Percentiles rank a stretch among this genome's conserved stretches.
These are phyloP conservation scores for Tribolium freemani DNA, from an alignment of 2,888 invertebrate species.

Conservation along the genomic window DNA sequence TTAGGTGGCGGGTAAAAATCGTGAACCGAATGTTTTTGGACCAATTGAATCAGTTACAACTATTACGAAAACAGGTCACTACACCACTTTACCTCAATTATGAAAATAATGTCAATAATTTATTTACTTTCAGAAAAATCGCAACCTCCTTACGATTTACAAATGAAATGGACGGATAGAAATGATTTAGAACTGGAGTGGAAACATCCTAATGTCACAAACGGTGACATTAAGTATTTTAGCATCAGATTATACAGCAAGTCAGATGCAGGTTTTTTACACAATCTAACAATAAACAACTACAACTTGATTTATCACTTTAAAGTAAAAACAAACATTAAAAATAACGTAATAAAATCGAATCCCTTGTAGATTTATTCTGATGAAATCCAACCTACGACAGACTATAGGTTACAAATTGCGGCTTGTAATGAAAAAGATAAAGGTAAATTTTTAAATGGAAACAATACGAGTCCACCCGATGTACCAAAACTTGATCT, in stretches of 20 bases:
- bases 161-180: background rate
- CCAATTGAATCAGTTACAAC: background rate
- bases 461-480: constrained; percentile 10
- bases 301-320: constrained; percentile 11
- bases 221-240: constrained; percentile 10
- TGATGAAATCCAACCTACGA: background rate
- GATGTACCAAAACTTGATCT: constrained; percentile 12
- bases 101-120: background rate
- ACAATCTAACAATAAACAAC: background rate
- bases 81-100: no score
- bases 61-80: background rate
- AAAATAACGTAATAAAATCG: background rate
- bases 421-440: background rate
- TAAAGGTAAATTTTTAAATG: background rate
- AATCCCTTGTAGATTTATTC: background rate
- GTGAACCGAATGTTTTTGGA: background rate
- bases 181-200: constrained; percentile 8
- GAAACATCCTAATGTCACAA: constrained; percentile 26
- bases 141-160: constrained; percentile 15
- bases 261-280: background rate
- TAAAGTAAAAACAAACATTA: background rate
- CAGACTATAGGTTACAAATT: background rate
- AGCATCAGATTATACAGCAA: background rate
- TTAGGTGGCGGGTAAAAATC: constrained; percentile 2
- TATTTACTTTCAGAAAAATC: constrained; percentile 6